Percentiles rank a stretch among this genome's conserved stretches.
Conservation (phyloP, 2,113 vertebrate genomes). For the Danionella cerebrum region DNA sequence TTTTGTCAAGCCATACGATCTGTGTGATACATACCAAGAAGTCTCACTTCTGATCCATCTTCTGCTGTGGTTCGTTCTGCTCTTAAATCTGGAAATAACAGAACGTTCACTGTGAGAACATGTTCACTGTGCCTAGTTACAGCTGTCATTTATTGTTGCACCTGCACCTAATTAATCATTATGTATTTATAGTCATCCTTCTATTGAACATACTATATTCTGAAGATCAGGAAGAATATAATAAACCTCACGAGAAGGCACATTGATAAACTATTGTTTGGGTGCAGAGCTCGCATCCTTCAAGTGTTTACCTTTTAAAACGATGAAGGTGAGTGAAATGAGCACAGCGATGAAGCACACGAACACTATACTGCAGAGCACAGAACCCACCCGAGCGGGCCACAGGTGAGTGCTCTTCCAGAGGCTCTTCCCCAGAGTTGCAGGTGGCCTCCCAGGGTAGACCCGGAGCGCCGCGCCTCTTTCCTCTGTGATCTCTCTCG, state of each 20-base stretch:
- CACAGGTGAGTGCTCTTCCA: slow-evolving; percentile 16
- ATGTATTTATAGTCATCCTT: too few relatives aligned
- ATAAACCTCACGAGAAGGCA: neutral
- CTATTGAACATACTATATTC: too few relatives aligned
- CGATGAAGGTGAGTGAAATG: slow-evolving; percentile 25
- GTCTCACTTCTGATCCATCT: slow-evolving; percentile 39
- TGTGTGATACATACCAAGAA: slow-evolving; percentile 27
- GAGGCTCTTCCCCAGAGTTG: neutral
- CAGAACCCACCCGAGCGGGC: slow-evolving; percentile 22
- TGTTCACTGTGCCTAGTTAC: too few relatives aligned
- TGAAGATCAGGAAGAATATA: too few relatives aligned
- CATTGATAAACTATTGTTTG: too few relatives aligned
- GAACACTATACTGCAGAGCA: slow-evolving; percentile 27
- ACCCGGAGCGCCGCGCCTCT: too few relatives aligned
- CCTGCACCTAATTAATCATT: too few relatives aligned
- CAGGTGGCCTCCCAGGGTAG: neutral
- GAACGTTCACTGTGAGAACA: too few relatives aligned
- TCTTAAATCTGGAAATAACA: slow-evolving; percentile 28
- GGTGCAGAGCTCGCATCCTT: neutral
- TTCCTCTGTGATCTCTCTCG: neutral
- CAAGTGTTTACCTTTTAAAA: slow-evolving; percentile 33
- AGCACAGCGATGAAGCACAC: slow-evolving; percentile 31
- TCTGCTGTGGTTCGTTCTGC: slow-evolving; percentile 31
- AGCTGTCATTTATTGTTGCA: too few relatives aligned
- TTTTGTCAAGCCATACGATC: neutral